Conservation (phyloP, 2,888 invertebrate species). For the Chirona hameri region DNA sequence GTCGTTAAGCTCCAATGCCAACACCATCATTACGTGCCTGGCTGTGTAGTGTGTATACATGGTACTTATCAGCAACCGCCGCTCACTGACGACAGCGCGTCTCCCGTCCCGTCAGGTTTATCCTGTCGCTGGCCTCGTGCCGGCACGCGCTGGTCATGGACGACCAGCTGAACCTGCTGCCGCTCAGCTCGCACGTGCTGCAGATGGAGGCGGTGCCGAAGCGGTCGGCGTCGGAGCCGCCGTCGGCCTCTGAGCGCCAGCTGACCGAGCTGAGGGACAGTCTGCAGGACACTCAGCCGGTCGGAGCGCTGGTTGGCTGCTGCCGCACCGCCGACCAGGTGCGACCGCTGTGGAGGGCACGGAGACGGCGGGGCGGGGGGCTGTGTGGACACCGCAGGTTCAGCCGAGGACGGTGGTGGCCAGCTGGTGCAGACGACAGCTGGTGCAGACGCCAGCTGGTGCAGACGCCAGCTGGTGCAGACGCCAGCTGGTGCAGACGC, state of each 20-base stretch:
- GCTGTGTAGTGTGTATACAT: no score
- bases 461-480: background rate
- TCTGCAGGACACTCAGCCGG: constrained; percentile 84
- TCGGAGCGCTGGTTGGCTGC: constrained; percentile 78
- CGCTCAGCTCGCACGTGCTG: constrained; percentile 82
- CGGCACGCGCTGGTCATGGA: constrained; percentile 88
- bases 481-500: background rate
- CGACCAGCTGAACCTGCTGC: constrained; percentile 85
- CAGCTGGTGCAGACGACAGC: background rate
- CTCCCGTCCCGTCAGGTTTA: constrained; percentile 55
- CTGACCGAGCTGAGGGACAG: constrained; percentile 74
- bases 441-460: background rate
- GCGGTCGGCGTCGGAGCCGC: constrained; percentile 48
- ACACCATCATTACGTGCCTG: no score
- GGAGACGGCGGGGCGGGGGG: background rate
- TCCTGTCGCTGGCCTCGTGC: constrained; percentile 84
- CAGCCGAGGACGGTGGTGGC: background rate
- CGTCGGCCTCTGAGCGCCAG: constrained; percentile 53
- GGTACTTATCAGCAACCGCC: no score
- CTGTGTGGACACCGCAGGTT: background rate
- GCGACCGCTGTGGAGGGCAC: constrained; percentile 26
- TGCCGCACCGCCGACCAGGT: constrained; percentile 90
- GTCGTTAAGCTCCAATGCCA: no score
- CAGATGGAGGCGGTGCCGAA: constrained; percentile 65
- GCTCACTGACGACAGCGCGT: no score